Conservation (phyloP, 2,113 vertebrate species). For the Heteronetta atricapilla region DNA sequence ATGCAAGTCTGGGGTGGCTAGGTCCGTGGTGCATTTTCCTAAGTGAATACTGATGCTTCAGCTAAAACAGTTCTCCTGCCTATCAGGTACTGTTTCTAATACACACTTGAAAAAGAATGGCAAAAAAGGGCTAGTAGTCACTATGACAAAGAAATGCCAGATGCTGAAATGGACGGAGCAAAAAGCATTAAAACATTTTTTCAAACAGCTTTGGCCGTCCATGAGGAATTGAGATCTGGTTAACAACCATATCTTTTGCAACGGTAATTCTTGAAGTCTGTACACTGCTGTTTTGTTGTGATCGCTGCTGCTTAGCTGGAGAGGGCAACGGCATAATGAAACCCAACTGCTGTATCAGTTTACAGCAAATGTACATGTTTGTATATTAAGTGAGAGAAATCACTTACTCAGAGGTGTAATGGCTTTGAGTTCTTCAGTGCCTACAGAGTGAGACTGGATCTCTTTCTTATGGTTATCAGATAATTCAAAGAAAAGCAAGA, state of each 20-base stretch:
- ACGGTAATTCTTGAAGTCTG: neutral
- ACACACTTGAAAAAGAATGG: neutral
- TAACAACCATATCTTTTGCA: neutral
- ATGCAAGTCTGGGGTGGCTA: neutral
- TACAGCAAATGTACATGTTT: neutral
- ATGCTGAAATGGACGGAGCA: neutral
- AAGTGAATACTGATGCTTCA: neutral
- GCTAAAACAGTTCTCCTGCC: neutral
- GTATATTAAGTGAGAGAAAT: neutral
- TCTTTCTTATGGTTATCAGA: neutral
- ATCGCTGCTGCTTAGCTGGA: neutral
- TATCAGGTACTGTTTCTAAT: neutral
- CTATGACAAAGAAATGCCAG: neutral
- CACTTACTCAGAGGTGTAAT: neutral
- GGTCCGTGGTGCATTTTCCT: neutral
- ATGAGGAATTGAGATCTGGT: neutral
- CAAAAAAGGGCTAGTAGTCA: neutral
- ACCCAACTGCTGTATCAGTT: neutral
- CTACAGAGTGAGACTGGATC: neutral
- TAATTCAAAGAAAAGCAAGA: slow-evolving; percentile 3
- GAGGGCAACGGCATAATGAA: neutral
- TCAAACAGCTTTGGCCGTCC: neutral
- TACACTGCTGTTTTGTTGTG: neutral
- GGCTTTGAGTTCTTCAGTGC: neutral
- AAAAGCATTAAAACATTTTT: neutral